These are phyloP conservation scores for Macrosoma leucophasiata DNA, from an alignment of 2,888 invertebrate species.

Conservation along the genomic window DNA sequence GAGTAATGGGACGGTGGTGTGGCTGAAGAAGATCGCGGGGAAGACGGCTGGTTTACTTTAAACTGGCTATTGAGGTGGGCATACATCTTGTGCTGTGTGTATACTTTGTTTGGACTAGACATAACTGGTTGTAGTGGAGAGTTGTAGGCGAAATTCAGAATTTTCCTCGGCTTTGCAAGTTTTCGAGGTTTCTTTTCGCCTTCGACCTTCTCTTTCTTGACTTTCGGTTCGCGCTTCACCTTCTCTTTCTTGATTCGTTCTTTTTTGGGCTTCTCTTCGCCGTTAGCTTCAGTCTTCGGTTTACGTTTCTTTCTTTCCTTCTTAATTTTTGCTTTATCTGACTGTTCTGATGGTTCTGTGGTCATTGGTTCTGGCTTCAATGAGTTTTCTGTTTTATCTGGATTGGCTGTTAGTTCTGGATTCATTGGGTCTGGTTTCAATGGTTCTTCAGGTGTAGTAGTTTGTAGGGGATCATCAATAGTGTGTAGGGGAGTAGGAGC, in stretches of 20 bases:
- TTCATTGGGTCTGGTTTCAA: background rate
- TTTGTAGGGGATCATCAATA: slow-evolving; percentile 28
- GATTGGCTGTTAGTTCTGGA: slow-evolving; percentile 3
- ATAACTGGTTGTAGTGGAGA: slow-evolving; percentile 50
- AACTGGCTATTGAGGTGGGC: too few relatives aligned
- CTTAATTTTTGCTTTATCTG: slow-evolving; percentile 31
- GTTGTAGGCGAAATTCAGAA: slow-evolving; percentile 32
- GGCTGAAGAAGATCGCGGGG: too few relatives aligned
- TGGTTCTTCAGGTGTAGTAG: slow-evolving; percentile 2
- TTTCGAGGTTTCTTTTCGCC: slow-evolving; percentile 52
- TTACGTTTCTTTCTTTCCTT: slow-evolving; percentile 37
- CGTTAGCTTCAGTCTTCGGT: slow-evolving; percentile 32
- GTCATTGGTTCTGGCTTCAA: slow-evolving; percentile 25
- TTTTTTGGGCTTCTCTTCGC: slow-evolving; percentile 34
- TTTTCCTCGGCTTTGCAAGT: slow-evolving; percentile 48
- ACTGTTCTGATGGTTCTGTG: slow-evolving; percentile 49
- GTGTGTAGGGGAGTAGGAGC: slow-evolving; percentile 10
- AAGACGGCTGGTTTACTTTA: too few relatives aligned
- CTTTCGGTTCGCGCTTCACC: slow-evolving; percentile 27
- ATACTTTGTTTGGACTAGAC: slow-evolving; percentile 30
- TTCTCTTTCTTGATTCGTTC: slow-evolving; percentile 30
- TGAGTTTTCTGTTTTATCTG: slow-evolving; percentile 6
- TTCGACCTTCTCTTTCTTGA: slow-evolving; percentile 28
- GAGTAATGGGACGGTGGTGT: background rate
- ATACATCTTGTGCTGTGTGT: too few relatives aligned